These are phyloP conservation scores for Heliocidaris tuberculata DNA, from an alignment of 35 echinoderm and acorn worm species.

Conservation along the genomic window DNA sequence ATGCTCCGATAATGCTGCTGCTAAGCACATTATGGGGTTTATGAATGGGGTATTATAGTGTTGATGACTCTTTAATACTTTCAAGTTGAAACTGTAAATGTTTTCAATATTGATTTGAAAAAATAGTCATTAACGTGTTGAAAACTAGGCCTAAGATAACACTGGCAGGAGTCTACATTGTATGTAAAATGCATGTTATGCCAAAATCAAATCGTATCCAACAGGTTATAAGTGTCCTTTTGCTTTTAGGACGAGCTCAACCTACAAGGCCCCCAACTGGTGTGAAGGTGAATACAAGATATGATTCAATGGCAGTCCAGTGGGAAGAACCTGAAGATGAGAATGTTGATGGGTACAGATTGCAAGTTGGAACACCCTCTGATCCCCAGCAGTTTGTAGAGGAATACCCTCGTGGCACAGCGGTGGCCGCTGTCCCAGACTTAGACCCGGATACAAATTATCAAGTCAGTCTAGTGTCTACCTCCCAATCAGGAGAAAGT, in stretches of 20 bases:
- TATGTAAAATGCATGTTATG: too few species aligned
- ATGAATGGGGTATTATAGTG: too few species aligned
- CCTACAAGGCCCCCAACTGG: neutral
- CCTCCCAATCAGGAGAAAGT: neutral
- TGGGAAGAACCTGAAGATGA: constrained; percentile 1
- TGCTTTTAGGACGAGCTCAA: neutral
- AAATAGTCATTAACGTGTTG: too few species aligned
- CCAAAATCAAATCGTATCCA: too few species aligned
- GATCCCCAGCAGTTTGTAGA: neutral
- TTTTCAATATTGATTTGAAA: too few species aligned
- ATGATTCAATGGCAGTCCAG: neutral
- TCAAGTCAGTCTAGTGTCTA: neutral
- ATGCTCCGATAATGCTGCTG: too few species aligned
- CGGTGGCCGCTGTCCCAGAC: neutral
- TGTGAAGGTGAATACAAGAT: neutral
- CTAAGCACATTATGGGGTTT: too few species aligned
- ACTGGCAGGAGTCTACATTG: too few species aligned
- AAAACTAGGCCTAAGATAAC: too few species aligned
- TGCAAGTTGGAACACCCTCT: neutral
- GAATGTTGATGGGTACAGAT: neutral
- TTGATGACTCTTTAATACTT: too few species aligned
- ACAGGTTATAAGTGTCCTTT: neutral
- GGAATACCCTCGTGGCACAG: neutral
- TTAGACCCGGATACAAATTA: neutral
- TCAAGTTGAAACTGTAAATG: too few species aligned